These are phyloP conservation scores for Stomatorhinus walkeri DNA, from an alignment of 2,797 vertebrate genomes.

Conservation along the genomic window DNA sequence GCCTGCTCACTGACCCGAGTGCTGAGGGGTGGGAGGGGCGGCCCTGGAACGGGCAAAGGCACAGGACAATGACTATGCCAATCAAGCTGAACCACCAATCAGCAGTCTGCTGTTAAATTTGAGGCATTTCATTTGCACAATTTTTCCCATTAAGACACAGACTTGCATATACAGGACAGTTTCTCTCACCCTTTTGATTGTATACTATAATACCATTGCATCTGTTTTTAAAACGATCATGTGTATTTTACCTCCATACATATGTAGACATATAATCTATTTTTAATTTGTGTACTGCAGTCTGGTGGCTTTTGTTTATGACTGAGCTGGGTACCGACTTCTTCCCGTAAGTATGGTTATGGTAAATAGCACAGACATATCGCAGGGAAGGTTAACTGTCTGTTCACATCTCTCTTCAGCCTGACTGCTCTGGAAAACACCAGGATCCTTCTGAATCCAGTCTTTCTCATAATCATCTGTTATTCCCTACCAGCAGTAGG, in stretches of 20 bases:
- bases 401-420: not conserved
- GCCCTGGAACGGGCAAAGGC: constrained; percentile 59
- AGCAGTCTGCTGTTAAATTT: not conserved
- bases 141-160: not conserved
- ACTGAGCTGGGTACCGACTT: not conserved
- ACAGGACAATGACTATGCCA: not conserved
- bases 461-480: not conserved
- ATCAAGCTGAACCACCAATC: not conserved
- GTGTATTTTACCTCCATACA: not conserved
- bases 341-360: not conserved
- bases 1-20: constrained; percentile 69
- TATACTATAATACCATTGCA: not conserved
- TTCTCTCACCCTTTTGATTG: not conserved
- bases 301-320: not conserved
- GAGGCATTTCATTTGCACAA: not conserved
- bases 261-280: not conserved
- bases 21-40: constrained; percentile 69
- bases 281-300: not conserved
- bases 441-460: not conserved
- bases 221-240: not conserved
- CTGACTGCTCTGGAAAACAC: not conserved
- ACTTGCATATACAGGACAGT: not conserved
- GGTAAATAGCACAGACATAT: not conserved
- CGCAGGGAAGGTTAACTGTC: not conserved
- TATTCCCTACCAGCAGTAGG: not conserved